phyloP scores from a whole-genome alignment of 2,888 invertebrate genomes.

The Zygogramma bicolorata region DNA sequence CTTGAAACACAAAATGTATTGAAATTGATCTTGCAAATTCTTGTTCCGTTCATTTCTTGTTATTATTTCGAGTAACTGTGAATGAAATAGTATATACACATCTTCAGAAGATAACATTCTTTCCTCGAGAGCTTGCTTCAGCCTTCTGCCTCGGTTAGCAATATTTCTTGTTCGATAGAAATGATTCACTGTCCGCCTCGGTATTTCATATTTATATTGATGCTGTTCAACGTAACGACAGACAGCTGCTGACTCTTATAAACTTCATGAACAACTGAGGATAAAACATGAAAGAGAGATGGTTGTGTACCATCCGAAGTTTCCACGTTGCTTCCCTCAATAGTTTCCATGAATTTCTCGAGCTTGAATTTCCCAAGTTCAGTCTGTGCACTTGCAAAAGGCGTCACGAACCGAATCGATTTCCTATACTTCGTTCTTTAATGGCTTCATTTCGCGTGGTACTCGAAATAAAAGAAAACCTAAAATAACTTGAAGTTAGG shows the following conservation, averaged over 20 bases:
- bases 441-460: slow-evolving; percentile 26
- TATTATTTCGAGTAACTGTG: no score
- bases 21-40: no score
- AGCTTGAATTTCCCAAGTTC: background rate
- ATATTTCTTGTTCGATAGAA: no score
- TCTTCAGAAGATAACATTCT: no score
- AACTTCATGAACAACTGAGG: background rate
- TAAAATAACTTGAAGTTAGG: background rate
- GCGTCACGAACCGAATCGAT: slow-evolving; percentile 12
- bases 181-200: no score
- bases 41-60: no score
- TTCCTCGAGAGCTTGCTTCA: no score
- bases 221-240: no score
- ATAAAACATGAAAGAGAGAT: background rate
- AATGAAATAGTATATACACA: no score
- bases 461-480: slow-evolving; percentile 6
- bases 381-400: background rate
- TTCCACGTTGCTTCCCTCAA: background rate
- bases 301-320: background rate
- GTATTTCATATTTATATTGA: no score
- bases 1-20: no score
- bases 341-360: background rate
- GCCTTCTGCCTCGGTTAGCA: no score
- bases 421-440: slow-evolving; percentile 22
- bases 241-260: background rate